A percentile compares a stretch with the other conserved stretches of the same genome.
Evolutionary conservation across 2,797 vertebrate genomes (phyloP).

Genomic region (Chelon auratus): DNA sequence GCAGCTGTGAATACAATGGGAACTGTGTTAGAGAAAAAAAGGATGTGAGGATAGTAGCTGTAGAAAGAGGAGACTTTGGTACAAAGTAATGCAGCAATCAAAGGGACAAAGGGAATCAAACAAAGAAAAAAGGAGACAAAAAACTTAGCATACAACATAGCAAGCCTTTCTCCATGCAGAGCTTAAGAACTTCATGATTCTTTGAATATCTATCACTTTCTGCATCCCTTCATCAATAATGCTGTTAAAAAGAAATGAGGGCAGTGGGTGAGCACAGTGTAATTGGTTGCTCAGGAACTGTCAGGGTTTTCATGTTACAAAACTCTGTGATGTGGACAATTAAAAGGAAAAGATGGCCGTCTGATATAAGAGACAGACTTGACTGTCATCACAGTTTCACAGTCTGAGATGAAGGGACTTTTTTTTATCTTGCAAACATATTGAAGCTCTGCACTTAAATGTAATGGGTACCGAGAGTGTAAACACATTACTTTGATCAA

Average conservation of each 20-base stretch:
- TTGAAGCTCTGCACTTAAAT: slow-evolving; percentile 15
- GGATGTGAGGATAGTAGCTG: not conserved
- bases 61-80: not conserved
- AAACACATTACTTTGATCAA: slow-evolving; percentile 48
- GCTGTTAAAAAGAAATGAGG: slow-evolving; percentile 18
- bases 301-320: slow-evolving; percentile 9
- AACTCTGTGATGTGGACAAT: slow-evolving; percentile 29
- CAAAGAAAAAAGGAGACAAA: slow-evolving; percentile 2
- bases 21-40: not conserved
- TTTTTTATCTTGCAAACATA: slow-evolving; percentile 27
- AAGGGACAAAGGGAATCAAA: not conserved
- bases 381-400: slow-evolving; percentile 14
- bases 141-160: not conserved
- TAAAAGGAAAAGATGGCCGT: slow-evolving; percentile 7
- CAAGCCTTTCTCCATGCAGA: not conserved
- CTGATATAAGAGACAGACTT: slow-evolving; percentile 27
- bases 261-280: slow-evolving; percentile 6
- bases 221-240: slow-evolving; percentile 18
- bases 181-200: slow-evolving; percentile 7
- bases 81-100: not conserved
- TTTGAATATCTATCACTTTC: slow-evolving; percentile 1
- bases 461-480: slow-evolving; percentile 16
- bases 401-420: slow-evolving; percentile 28
- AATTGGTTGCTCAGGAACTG: slow-evolving; percentile 34
- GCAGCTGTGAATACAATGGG: slow-evolving; percentile 12